Conservation (phyloP, 2,113 vertebrate species). For the Sturnira hondurensis region DNA sequence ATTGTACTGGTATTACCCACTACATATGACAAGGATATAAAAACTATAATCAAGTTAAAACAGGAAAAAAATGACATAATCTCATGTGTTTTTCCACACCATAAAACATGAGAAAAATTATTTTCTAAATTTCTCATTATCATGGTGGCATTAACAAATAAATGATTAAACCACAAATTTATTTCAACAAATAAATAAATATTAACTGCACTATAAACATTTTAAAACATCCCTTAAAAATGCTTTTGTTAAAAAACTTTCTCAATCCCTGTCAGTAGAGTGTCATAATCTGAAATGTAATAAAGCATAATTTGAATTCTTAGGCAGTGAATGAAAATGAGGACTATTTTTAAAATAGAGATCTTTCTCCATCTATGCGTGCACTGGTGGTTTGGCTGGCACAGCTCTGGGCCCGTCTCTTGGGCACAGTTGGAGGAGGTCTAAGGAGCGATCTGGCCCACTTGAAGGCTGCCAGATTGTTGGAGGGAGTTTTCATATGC, state of each 20-base stretch:
- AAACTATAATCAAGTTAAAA: neutral
- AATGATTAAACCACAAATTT: neutral
- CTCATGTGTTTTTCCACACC: neutral
- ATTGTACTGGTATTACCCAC: neutral
- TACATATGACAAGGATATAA: neutral
- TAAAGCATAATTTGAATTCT: neutral
- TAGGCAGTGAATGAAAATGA: constrained; percentile 16
- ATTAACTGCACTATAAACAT: neutral
- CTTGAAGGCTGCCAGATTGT: neutral
- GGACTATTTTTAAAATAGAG: neutral
- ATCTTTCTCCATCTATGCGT: neutral
- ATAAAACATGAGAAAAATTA: neutral
- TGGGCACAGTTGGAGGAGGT: neutral
- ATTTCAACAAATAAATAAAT: constrained; percentile 8
- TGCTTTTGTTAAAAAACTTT: neutral
- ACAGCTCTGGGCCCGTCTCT: neutral
- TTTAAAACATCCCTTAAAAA: neutral
- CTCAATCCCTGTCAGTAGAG: neutral
- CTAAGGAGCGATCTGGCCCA: neutral
- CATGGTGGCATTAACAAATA: neutral
- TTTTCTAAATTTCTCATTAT: neutral
- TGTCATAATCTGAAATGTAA: neutral
- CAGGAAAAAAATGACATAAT: neutral
- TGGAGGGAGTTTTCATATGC: constrained; percentile 2
- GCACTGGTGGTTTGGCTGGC: neutral